These are phyloP conservation scores for Onychomys torridus DNA, from an alignment of 2,797 vertebrate genomes.

Conservation along the genomic window DNA sequence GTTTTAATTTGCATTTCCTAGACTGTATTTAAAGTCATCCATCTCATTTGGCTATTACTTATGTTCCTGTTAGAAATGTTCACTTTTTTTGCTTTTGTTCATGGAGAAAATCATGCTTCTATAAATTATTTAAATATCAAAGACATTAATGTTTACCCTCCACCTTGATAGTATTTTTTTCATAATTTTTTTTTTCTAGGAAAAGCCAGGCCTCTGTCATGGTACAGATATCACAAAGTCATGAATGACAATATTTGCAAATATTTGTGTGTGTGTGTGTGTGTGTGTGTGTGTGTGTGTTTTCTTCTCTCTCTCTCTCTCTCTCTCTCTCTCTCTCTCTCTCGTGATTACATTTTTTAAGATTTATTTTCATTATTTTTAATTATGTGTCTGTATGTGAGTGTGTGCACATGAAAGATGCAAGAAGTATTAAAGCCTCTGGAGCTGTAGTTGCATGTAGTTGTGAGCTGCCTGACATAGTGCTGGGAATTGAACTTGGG, in stretches of 20 bases:
- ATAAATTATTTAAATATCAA: constrained; percentile 43
- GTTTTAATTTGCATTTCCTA: constrained; percentile 60
- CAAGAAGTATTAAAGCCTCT: not conserved
- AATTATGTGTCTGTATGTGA: not conserved
- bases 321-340: not conserved
- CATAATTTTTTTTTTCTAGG: not conserved
- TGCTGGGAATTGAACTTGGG: not conserved
- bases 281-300: not conserved
- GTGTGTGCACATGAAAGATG: not conserved
- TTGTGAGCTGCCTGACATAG: not conserved
- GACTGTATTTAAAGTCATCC: not conserved
- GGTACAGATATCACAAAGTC: not conserved
- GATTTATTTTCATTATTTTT: not conserved
- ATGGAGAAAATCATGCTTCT: not conserved
- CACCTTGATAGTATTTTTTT: not conserved
- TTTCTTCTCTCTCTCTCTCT: too few relatives aligned
- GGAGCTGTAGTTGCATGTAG: not conserved
- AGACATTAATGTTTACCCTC: not conserved
- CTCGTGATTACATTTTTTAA: not conserved
- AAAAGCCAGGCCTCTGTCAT: not conserved
- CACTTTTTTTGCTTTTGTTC: not conserved
- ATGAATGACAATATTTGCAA: not conserved
- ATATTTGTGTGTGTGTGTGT: not conserved
- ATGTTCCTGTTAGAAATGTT: not conserved
- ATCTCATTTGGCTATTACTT: not conserved